A percentile compares a stretch with the other conserved stretches of the same genome.
phyloP scores from a whole-genome alignment of 2,888 invertebrate species.

The Pyrrhosoma nymphula region DNA sequence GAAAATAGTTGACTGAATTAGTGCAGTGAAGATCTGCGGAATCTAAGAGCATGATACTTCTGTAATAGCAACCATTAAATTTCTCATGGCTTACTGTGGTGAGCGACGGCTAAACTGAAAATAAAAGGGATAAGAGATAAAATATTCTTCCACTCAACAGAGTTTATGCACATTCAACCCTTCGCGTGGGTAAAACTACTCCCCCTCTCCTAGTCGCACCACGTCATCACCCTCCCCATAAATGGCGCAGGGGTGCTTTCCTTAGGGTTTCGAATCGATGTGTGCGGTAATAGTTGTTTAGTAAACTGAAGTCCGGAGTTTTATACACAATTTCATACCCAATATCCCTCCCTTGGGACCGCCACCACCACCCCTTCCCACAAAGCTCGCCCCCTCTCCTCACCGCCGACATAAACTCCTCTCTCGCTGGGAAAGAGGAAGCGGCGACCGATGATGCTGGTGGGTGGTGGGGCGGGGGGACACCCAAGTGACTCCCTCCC shows the following conservation, averaged over 20 bases:
- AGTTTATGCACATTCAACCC: neutral
- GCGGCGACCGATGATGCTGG: neutral
- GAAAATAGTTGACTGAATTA: no score
- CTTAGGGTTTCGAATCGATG: constrained; percentile 19
- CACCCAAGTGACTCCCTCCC: constrained; percentile 41
- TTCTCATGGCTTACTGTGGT: no score
- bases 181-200: neutral
- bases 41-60: no score
- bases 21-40: no score
- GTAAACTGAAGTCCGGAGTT: constrained; percentile 43
- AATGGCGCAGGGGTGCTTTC: neutral
- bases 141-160: neutral
- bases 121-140: no score
- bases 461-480: neutral
- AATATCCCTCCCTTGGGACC: constrained; percentile 43
- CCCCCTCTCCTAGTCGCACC: neutral
- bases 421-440: neutral
- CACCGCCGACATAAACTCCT: neutral
- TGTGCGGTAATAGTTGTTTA: constrained; percentile 54
- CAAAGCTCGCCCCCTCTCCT: neutral
- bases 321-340: constrained; percentile 58
- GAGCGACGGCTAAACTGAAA: no score
- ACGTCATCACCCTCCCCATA: neutral
- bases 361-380: neutral
- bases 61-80: no score